Percentiles rank a stretch among this genome's conserved stretches.
Evolutionary conservation across 2,113 vertebrate genomes (phyloP).

Genomic region (Sylvia atricapilla): DNA sequence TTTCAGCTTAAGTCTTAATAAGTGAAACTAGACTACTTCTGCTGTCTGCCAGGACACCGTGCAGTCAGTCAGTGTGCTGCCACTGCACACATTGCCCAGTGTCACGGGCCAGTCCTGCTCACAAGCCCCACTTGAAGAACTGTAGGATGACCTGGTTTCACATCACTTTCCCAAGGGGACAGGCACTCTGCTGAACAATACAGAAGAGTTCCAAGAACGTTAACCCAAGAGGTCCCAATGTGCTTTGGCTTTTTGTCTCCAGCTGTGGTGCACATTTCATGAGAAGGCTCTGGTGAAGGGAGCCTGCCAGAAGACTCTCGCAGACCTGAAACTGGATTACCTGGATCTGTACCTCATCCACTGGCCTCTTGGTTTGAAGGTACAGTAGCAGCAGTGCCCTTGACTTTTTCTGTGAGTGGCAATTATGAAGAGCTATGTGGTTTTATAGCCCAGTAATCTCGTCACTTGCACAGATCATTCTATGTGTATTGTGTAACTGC

Average conservation of each 20-base stretch:
- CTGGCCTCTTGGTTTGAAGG: slow-evolving; percentile 91
- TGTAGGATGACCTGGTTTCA: not conserved
- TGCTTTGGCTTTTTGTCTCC: not conserved
- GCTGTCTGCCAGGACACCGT: fast-evolving
- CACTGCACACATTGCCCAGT: fast-evolving
- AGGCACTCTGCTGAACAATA: not conserved
- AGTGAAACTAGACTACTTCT: fast-evolving
- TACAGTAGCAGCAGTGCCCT: not conserved
- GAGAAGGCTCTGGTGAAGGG: slow-evolving; percentile 80
- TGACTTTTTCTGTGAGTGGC: not conserved
- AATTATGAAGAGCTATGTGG: not conserved
- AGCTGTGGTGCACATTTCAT: slow-evolving; percentile 93
- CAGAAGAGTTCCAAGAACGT: not conserved
- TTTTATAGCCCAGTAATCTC: not conserved
- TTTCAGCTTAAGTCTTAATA: not conserved
- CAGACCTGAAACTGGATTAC: slow-evolving; percentile 85
- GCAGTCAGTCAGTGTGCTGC: not conserved
- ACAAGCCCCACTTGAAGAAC: not conserved
- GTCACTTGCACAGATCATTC: not conserved
- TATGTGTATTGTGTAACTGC: not conserved
- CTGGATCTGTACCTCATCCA: slow-evolving; percentile 93
- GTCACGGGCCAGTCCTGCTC: not conserved
- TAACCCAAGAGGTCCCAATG: not conserved
- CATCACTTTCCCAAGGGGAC: not conserved
- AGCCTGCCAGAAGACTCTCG: slow-evolving; percentile 85